A percentile compares a stretch with the other conserved stretches of the same genome.
These are phyloP conservation scores for Tenthredo livida DNA, from an alignment of 2,888 invertebrate species.

Conservation along the genomic window DNA sequence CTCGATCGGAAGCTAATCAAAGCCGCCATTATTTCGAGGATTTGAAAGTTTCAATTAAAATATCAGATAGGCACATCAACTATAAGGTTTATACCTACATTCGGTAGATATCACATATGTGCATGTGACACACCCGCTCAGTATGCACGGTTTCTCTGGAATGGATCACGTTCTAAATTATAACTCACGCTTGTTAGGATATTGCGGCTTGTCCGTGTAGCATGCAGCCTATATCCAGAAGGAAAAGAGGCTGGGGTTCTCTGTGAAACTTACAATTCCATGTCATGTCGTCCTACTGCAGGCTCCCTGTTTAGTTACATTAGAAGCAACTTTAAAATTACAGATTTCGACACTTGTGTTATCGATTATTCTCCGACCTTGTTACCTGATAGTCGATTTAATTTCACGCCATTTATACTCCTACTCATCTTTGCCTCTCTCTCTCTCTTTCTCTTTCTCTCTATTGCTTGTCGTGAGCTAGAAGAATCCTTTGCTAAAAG, in stretches of 20 bases:
- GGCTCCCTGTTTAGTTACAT: background rate
- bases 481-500: constrained; percentile 26
- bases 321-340: constrained; percentile 15
- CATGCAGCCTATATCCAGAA: background rate
- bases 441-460: background rate
- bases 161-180: constrained; percentile 75
- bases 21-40: constrained; percentile 60
- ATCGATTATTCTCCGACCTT: constrained; percentile 18
- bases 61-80: constrained; percentile 21
- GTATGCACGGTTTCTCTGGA: constrained; percentile 66
- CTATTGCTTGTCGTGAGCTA: background rate
- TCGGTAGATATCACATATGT: background rate
- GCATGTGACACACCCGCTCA: constrained; percentile 49
- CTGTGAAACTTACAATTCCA: background rate
- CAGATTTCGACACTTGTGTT: constrained; percentile 28
- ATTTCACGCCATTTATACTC: constrained; percentile 28
- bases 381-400: constrained; percentile 1
- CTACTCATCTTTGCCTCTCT: background rate
- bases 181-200: constrained; percentile 51
- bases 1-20: constrained; percentile 47
- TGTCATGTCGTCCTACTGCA: background rate
- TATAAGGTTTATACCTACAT: constrained; percentile 8
- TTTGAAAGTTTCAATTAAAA: constrained; percentile 67
- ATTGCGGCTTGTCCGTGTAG: constrained; percentile 5
- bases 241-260: background rate